A percentile compares a stretch with the other conserved stretches of the same genome.
Conservation (phyloP, 2,888 invertebrate genomes). For the Campoletis raptor region DNA sequence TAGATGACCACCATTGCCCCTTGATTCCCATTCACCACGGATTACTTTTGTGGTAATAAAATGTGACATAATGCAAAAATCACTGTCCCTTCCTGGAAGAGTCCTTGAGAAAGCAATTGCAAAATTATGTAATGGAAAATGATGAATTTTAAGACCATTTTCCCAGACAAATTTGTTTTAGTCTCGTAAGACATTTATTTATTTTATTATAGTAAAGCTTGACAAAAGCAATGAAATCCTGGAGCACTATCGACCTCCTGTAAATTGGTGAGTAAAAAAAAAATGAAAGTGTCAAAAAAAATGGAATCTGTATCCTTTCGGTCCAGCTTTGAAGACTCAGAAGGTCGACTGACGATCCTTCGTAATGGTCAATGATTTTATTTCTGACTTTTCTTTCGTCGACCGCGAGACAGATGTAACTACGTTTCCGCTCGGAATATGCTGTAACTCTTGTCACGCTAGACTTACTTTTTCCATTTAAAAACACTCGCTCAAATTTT, state of each 20-base stretch:
- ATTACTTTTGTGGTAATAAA: not conserved
- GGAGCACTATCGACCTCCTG: conserved; percentile 75
- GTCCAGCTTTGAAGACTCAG: not conserved
- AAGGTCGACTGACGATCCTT: conserved; percentile 16
- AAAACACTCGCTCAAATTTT: not conserved
- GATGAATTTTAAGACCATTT: not conserved
- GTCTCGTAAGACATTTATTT: not conserved
- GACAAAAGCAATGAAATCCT: conserved; percentile 1
- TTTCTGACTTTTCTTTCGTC: conserved; percentile 10
- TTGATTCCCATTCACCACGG: not conserved
- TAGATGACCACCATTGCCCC: not conserved
- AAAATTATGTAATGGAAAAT: not conserved
- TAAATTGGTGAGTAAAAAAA: conserved; percentile 66
- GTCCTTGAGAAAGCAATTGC: not conserved
- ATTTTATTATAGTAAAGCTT: too few species aligned
- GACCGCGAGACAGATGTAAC: conserved; percentile 19
- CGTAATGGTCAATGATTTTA: conserved; percentile 32
- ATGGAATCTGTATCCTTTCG: conserved; percentile 30
- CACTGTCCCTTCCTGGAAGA: not conserved
- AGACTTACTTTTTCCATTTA: conserved; percentile 15
- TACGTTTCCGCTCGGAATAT: conserved; percentile 28
- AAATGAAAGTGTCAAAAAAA: conserved; percentile 1
- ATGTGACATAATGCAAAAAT: not conserved
- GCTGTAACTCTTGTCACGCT: conserved; percentile 20
- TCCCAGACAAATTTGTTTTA: not conserved